Evolutionary conservation across 2,888 invertebrate species (phyloP).

Genomic region (Lymantria dispar): DNA sequence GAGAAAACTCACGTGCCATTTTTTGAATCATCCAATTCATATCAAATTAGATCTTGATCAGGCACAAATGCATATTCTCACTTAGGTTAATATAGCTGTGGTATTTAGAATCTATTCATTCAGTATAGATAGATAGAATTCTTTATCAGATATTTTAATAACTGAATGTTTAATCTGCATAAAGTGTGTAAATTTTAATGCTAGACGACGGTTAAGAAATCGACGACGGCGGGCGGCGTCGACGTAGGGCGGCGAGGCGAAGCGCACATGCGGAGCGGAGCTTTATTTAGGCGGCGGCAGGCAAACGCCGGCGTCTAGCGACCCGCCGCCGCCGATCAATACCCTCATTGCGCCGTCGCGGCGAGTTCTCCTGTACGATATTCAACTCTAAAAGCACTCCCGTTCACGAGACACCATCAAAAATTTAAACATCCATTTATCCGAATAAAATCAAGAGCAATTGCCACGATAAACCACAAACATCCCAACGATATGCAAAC

Average conservation of each 20-base stretch:
- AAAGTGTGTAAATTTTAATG: no score
- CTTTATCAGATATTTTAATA: no score
- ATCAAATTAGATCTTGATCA: no score
- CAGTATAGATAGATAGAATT: no score
- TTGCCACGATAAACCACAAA: conserved; percentile 27
- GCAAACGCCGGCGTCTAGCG: conserved; percentile 77
- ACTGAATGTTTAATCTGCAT: no score
- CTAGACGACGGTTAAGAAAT: not conserved
- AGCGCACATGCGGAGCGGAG: conserved; percentile 71
- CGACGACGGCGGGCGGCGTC: conserved; percentile 34
- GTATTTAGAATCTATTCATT: no score
- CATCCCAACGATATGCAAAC: conserved; percentile 21
- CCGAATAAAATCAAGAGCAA: conserved; percentile 56
- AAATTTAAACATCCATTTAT: conserved; percentile 77
- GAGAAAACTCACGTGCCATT: no score
- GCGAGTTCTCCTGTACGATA: conserved; percentile 60
- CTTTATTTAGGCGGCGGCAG: conserved; percentile 81
- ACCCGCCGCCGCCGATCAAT: conserved; percentile 77
- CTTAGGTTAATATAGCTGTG: no score
- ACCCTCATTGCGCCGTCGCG: conserved; percentile 79
- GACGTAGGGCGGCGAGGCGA: conserved; percentile 53
- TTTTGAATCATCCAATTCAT: no score
- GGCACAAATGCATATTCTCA: no score
- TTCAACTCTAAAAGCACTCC: conserved; percentile 68
- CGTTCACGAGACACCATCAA: conserved; percentile 75